Base-by-base conservation (phyloP, 2,888 invertebrate genomes). In the Rhorus exstirpatorius region DNA sequence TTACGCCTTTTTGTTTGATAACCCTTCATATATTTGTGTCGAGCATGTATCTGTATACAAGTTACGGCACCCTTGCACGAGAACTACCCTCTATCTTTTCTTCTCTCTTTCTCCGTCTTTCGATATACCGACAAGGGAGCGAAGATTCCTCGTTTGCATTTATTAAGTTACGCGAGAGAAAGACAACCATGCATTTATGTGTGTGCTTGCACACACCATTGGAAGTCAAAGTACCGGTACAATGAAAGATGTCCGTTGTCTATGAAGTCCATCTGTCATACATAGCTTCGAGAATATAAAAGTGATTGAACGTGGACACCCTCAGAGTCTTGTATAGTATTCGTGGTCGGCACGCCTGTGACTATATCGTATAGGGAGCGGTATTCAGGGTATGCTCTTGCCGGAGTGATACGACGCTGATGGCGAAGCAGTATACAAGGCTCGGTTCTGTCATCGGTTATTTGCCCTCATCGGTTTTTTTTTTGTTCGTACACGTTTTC, bases 191-290 rank as follows among this genome's bases (percentile, higher is more conserved):
- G 21, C 24, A 46, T 24, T 7, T 12, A 7, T 44, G 38, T 55
- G 8, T 8, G 12, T 17, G n/a, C 19, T 12, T 19, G 44, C 26
- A 44, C 41, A 38, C 10, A 49, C 79, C 84, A 83, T 85, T 86
- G 78, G 78, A 88, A 87, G 81, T 86, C 26, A 83, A 49, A 19
- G 21, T 60, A 70, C 51, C n/a, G 55, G 41, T 10, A 60, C 51
- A 67, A 35, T 8, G 44, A 68, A 72, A 68, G 12, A 65, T 79
- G 44, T 71, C 88, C 90, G 91, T 91, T 90, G 90, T 91, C 89
- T 88, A 86, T 82, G 78, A 81, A 74, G 88, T 90, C 67, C 91
- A 91, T 91, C 91, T 90, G 91, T 91, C 89, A 88, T 74, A 76
- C 67, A 41, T 79, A 81, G 84, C 49, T 78, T 10, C 49, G 51